phyloP scores from a whole-genome alignment of 2,797 vertebrate species.

The Pachyuromys duprasi region DNA sequence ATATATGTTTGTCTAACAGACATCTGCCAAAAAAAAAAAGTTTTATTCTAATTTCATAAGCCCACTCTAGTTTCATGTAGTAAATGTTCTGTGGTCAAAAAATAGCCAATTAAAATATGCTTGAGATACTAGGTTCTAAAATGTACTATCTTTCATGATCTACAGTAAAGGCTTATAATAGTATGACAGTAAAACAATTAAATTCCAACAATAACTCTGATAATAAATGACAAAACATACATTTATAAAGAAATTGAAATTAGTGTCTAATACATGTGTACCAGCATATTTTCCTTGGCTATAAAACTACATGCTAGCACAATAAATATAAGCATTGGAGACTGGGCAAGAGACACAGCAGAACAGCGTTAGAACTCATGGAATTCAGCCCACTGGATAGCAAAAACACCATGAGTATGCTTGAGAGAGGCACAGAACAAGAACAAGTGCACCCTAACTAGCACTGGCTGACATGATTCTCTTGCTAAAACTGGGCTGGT shows the following conservation, averaged over 20 bases:
- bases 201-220: neutral
- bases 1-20: neutral
- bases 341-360: too few relatives aligned
- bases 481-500: too few relatives aligned
- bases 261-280: neutral
- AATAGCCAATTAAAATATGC: neutral
- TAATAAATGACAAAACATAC: neutral
- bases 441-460: too few relatives aligned
- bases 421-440: too few relatives aligned
- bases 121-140: neutral
- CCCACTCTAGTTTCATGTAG: neutral
- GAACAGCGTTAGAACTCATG: too few relatives aligned
- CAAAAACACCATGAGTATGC: too few relatives aligned
- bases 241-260: neutral
- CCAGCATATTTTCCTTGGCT: neutral
- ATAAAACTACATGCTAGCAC: neutral
- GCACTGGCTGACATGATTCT: too few relatives aligned
- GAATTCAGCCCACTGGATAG: too few relatives aligned
- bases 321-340: too few relatives aligned
- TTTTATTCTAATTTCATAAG: neutral
- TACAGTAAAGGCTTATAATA: neutral
- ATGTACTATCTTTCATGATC: neutral
- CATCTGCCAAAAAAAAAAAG: neutral
- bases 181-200: neutral
- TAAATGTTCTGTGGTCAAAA: neutral